Evolutionary conservation across 1,140 invertebrate species (phyloP), one percentile per base, ranked within the genome.

Genomic region (Drosophila ambigua): DNA sequence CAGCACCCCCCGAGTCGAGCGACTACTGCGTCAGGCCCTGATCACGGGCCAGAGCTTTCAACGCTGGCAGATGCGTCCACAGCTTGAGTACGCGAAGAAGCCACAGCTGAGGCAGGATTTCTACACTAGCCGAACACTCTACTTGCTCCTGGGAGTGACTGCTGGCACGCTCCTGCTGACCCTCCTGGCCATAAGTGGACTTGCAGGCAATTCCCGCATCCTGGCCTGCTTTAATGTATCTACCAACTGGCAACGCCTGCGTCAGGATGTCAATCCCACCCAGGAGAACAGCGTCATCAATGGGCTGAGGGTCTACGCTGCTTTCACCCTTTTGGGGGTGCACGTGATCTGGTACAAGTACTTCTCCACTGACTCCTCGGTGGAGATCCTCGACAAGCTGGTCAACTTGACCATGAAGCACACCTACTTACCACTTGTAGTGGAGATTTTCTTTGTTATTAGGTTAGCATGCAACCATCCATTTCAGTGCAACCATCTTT

Each of bases 371-470:
- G 65, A 79, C n/a, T 11, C 54, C 1, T 72, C 80, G 5, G 2
- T 45, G 8, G 23, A 43, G 1, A 7, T 84, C 41, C 23, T 54
- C 5, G 8, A 16, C 0, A 44, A 52, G 31, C 0, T 79, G 20
- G 43, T 26, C 7, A n/a, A n/a, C 4, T 35, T 83, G 6, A 20
- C 26, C 4, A 35, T 72, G 16, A 39, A n/a, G 3, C 53, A 68
- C 7, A 26, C 15, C 7, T 82, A 69, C n/a, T 16, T 67, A 58
- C 46, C 75, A 3, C 41, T 8, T 16, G 44, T 46, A 20, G 43
- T 83, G 61, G 79, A 83, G 23, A 26, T 83, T 0, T 83, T 83
- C 54, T 84, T 83, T 35, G 51, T 66, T 20, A 46, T 83, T 49
- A 81, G 78, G 78, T 81, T 6, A 11, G 55, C 16, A 16, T 8